Conservation (phyloP, 2,797 vertebrate species). For the Trachurus trachurus region DNA sequence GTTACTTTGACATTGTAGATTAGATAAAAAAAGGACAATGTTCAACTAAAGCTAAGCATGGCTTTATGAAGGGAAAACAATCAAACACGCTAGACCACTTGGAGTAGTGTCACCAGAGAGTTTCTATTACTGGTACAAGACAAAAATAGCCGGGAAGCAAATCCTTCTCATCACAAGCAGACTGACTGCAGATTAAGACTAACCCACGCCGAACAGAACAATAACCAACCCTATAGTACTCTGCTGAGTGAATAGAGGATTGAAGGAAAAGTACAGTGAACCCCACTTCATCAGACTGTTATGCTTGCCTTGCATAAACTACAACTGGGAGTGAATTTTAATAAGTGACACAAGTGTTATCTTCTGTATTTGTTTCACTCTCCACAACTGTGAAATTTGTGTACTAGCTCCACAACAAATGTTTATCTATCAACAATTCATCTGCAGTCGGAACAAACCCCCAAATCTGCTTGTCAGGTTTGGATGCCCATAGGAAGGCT, state of each 20-base stretch:
- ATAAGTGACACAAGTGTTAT: neutral
- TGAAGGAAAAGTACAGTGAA: neutral
- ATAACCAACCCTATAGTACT: neutral
- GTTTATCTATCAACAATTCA: constrained; percentile 30
- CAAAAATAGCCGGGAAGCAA: neutral
- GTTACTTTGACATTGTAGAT: neutral
- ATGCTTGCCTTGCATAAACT: neutral
- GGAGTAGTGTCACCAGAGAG: neutral
- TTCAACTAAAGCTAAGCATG: neutral
- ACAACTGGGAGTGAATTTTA: constrained; percentile 5
- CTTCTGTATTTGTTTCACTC: constrained; percentile 3
- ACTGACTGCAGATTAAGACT: constrained; percentile 4
- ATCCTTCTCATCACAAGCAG: neutral
- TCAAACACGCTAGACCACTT: neutral
- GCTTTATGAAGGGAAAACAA: neutral
- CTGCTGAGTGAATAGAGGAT: neutral
- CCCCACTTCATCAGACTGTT: neutral
- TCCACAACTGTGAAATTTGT: constrained; percentile 2
- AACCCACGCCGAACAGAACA: neutral
- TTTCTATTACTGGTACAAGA: constrained; percentile 4
- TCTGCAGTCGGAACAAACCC: constrained; percentile 35
- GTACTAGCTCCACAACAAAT: neutral
- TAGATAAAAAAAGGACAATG: neutral
- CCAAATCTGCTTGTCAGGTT: constrained; percentile 44
- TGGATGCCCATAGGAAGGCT: constrained; percentile 49